Percentiles rank a stretch among this genome's conserved stretches.
phyloP scores from a whole-genome alignment of 2,113 vertebrate genomes.

The Calidris pugnax region DNA sequence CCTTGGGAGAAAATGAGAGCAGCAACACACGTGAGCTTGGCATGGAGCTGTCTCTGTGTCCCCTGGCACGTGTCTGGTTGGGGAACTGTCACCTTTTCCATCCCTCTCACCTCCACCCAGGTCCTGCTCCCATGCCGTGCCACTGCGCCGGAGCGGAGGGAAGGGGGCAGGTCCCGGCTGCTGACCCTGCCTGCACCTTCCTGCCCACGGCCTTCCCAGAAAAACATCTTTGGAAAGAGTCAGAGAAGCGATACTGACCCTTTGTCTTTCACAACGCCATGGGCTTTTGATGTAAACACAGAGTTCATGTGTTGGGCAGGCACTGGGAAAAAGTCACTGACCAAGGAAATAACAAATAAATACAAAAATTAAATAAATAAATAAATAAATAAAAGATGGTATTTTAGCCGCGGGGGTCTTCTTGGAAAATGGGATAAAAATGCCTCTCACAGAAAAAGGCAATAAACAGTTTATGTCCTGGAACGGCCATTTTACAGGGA shows the following conservation, averaged over 20 bases:
- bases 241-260: not conserved
- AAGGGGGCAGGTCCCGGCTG: not conserved
- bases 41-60: not conserved
- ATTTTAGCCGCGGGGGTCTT: not conserved
- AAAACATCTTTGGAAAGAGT: not conserved
- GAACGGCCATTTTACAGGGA: not conserved
- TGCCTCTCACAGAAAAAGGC: not conserved
- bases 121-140: not conserved
- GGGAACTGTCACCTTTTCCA: not conserved
- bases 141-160: fast-evolving
- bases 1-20: not conserved
- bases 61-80: fast-evolving
- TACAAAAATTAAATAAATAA: not conserved
- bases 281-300: conserved; percentile 26
- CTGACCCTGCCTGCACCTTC: not conserved
- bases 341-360: conserved; percentile 31
- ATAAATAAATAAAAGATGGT: not conserved
- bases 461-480: not conserved
- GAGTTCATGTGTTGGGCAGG: conserved; percentile 6
- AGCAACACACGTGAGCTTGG: fast-evolving
- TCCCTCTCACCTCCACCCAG: not conserved
- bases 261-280: conserved; percentile 35
- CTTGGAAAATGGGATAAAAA: not conserved
- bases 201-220: not conserved
- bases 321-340: conserved; percentile 2